Evolutionary conservation across 2,113 vertebrate genomes (phyloP).

Genomic region (Cyanoramphus novaezelandiae): DNA sequence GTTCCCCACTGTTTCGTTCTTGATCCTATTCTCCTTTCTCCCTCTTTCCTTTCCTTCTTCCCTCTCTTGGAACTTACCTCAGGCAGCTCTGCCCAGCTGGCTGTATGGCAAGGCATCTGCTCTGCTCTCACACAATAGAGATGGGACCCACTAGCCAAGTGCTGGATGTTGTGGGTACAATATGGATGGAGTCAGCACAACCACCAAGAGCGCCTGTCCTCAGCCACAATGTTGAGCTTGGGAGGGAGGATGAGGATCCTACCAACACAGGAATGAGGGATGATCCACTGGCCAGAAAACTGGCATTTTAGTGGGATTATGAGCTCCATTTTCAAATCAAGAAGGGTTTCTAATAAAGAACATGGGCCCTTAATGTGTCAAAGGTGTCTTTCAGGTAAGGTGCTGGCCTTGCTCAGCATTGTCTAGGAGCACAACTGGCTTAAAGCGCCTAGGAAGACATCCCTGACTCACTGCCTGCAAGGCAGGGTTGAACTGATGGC

Average conservation of each 20-base stretch:
- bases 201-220: accelerated
- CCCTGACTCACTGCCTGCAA: constrained; percentile 14
- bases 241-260: not conserved
- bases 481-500: not conserved
- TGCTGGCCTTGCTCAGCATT: not conserved
- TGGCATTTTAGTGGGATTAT: not conserved
- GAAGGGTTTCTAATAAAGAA: not conserved
- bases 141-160: not conserved
- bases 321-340: not conserved
- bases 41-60: not conserved
- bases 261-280: not conserved
- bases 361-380: not conserved
- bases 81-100: not conserved
- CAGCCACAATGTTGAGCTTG: accelerated
- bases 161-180: not conserved
- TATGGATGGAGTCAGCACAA: not conserved
- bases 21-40: not conserved
- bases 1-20: not conserved
- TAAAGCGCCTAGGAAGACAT: not conserved
- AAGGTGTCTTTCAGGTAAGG: not conserved
- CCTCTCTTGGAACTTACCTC: not conserved
- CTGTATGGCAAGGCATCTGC: not conserved
- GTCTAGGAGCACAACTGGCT: not conserved
- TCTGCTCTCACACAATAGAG: not conserved
- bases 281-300: not conserved